Conservation (phyloP, 1,140 invertebrate genomes). For the Atta texana region DNA sequence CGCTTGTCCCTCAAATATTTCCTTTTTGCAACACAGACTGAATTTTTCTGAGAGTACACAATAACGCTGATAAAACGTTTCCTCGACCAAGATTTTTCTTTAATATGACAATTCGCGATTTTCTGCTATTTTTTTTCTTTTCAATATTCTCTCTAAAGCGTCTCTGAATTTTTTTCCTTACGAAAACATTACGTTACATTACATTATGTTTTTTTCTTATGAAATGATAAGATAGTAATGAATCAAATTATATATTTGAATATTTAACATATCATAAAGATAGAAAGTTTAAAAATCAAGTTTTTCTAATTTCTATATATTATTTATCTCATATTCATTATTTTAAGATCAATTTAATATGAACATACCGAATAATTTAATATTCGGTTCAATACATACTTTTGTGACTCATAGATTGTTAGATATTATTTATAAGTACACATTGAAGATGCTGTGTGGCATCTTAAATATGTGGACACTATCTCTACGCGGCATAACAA, state of each 20-base stretch:
- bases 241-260: not conserved
- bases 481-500: conserved; percentile 13
- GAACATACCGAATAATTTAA: not conserved
- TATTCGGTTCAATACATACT: not conserved
- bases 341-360: not conserved
- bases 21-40: conserved; percentile 18
- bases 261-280: not conserved
- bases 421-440: not conserved
- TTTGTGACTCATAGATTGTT: not conserved
- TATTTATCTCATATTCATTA: not conserved
- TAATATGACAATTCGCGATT: not conserved
- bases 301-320: not conserved
- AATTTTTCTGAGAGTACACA: conserved; percentile 35
- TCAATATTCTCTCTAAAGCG: not conserved
- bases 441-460: not conserved
- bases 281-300: not conserved
- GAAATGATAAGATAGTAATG: not conserved
- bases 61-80: not conserved
- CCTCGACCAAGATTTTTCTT: not conserved
- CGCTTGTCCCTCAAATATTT: conserved; percentile 41
- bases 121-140: not conserved
- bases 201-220: not conserved
- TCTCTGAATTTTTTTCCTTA: not conserved
- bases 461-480: conserved; percentile 20
- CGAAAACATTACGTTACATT: not conserved